These are phyloP conservation scores for Danio kyathit DNA, from an alignment of 2,797 vertebrate species.

Conservation along the genomic window DNA sequence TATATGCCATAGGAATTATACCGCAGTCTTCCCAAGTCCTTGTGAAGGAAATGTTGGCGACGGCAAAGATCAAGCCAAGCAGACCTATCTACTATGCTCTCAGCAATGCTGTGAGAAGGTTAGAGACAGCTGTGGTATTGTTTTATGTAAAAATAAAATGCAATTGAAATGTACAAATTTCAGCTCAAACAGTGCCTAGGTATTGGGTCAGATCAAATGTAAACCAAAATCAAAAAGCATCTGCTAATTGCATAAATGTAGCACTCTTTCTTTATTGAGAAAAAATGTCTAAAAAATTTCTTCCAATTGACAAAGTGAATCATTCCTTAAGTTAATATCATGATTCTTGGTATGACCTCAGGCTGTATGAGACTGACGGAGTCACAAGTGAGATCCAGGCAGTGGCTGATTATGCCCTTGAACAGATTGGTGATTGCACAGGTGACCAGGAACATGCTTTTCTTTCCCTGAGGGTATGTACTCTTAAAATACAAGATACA, in stretches of 20 bases:
- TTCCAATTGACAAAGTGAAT: too few relatives aligned
- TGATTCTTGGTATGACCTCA: constrained; percentile 55
- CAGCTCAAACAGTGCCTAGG: background rate
- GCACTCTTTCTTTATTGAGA: too few relatives aligned
- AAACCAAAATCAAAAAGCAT: background rate
- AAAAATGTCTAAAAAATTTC: too few relatives aligned
- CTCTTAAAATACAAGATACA: background rate
- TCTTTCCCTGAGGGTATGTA: constrained; percentile 86
- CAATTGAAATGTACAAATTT: background rate
- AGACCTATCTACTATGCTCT: constrained; percentile 90
- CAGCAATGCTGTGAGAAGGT: constrained; percentile 90
- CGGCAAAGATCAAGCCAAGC: constrained; percentile 85
- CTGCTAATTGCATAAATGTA: background rate
- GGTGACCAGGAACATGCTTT: constrained; percentile 85
- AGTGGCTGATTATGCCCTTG: constrained; percentile 83
- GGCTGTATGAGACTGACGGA: constrained; percentile 76
- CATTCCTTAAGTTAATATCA: background rate
- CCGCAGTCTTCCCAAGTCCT: constrained; percentile 84
- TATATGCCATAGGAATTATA: constrained; percentile 87
- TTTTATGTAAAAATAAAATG: background rate
- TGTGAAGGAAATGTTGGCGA: constrained; percentile 86
- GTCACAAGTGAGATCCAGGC: constrained; percentile 82
- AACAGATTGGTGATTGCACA: constrained; percentile 78
- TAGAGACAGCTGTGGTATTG: constrained; percentile 44
- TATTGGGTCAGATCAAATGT: background rate